Percentiles rank a stretch among this genome's conserved stretches.
Evolutionary conservation across 2,888 invertebrate genomes (phyloP).

Genomic region (Itoplectis maculator): DNA sequence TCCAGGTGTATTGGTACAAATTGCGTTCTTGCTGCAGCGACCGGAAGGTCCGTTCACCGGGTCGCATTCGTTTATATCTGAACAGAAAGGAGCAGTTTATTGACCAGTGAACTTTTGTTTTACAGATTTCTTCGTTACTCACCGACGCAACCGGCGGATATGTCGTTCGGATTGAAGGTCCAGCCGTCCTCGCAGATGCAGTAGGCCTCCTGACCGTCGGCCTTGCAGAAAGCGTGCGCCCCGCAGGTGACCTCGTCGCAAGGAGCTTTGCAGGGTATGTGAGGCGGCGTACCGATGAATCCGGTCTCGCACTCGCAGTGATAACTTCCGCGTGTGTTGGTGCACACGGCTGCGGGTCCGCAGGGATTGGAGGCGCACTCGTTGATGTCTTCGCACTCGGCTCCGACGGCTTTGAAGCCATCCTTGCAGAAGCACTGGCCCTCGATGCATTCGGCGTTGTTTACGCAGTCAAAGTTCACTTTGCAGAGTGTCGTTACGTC

Average conservation of each 20-base stretch:
- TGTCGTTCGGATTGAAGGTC: conserved; percentile 95
- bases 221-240: conserved; percentile 94
- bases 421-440: conserved; percentile 95
- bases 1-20: conserved; percentile 93
- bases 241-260: conserved; percentile 97
- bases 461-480: conserved; percentile 95
- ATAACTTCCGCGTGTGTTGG: conserved; percentile 92
- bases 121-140: conserved; percentile 69
- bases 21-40: conserved; percentile 93
- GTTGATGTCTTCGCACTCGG: conserved; percentile 92
- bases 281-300: conserved; percentile 93
- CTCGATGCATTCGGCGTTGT: conserved; percentile 95
- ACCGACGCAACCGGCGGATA: conserved; percentile 94
- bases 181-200: conserved; percentile 97
- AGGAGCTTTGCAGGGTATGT: conserved; percentile 93
- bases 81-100: conserved; percentile 15
- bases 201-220: conserved; percentile 94
- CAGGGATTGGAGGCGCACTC: conserved; percentile 91
- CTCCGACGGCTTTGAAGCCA: conserved; percentile 92
- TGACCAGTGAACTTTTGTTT: neutral
- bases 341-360: conserved; percentile 91
- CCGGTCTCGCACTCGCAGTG: conserved; percentile 93
- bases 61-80: conserved; percentile 97
- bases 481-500: conserved; percentile 94
- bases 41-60: conserved; percentile 91